A percentile compares a stretch with the other conserved stretches of the same genome.
Evolutionary conservation across 2,797 vertebrate genomes (phyloP).

Genomic region (Cyprinella venusta): DNA sequence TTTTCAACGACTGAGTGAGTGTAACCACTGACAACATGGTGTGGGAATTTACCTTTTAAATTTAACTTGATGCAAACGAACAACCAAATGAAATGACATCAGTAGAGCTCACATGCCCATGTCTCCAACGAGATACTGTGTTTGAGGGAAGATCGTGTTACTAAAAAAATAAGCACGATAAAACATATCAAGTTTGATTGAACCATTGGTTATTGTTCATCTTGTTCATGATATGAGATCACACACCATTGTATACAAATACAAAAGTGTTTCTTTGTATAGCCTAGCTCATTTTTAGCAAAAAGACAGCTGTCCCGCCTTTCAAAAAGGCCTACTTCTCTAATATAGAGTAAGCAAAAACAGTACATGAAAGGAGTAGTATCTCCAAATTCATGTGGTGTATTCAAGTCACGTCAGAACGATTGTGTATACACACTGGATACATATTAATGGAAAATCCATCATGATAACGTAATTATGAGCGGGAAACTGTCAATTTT

Average conservation of each 20-base stretch:
- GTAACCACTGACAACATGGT: slow-evolving; percentile 3
- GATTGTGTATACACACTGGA: neutral
- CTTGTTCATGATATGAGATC: neutral
- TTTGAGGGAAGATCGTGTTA: neutral
- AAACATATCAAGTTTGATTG: neutral
- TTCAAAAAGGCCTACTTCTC: neutral
- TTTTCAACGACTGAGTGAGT: neutral
- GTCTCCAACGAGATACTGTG: neutral
- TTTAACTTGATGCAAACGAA: neutral
- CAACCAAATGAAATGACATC: neutral
- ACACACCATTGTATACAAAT: neutral
- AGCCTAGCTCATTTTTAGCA: neutral
- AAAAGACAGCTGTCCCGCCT: neutral
- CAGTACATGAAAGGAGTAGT: neutral
- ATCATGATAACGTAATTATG: too few species aligned
- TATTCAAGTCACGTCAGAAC: neutral
- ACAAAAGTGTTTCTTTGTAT: neutral
- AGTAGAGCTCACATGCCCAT: neutral
- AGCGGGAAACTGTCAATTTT: too few species aligned
- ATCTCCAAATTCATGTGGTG: neutral
- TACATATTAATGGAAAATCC: too few species aligned
- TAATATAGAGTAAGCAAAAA: neutral
- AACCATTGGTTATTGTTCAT: neutral
- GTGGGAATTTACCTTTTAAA: neutral
- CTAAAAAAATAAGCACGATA: neutral